Evolutionary conservation across 2,797 vertebrate species (phyloP).

Genomic region (Leuciscus waleckii): DNA sequence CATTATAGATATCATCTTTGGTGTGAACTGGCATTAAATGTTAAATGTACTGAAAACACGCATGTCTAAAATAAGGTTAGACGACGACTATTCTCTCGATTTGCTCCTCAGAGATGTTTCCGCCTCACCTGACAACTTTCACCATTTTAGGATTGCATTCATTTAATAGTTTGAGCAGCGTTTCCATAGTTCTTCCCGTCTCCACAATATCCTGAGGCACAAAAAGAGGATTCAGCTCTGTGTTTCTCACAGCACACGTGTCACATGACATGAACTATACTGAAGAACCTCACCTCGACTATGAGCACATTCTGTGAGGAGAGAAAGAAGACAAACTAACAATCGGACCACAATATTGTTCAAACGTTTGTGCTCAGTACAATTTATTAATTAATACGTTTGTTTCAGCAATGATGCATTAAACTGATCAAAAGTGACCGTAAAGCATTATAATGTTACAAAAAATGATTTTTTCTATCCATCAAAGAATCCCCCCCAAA

Average conservation of each 20-base stretch:
- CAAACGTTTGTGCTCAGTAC: neutral
- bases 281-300: conserved; percentile 81
- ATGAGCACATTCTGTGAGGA: conserved; percentile 84
- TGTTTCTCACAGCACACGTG: neutral
- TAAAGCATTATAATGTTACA: neutral
- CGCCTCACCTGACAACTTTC: conserved; percentile 85
- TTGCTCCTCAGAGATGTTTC: neutral
- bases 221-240: conserved; percentile 9
- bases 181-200: conserved; percentile 86
- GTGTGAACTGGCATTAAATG: neutral
- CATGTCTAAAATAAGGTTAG: neutral
- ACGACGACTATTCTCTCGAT: neutral
- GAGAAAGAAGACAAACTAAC: conserved; percentile 24
- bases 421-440: neutral
- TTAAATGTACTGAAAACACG: neutral
- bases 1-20: no score
- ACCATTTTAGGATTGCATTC: conserved; percentile 84
- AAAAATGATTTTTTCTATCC: neutral
- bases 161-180: conserved; percentile 79
- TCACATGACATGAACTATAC: neutral
- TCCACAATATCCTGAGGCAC: conserved; percentile 84
- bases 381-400: neutral
- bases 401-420: neutral
- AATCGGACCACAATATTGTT: neutral
- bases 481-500: neutral